Evolutionary conservation across 2,113 vertebrate genomes (phyloP).

Genomic region (Mesoclemmys tuberculata): DNA sequence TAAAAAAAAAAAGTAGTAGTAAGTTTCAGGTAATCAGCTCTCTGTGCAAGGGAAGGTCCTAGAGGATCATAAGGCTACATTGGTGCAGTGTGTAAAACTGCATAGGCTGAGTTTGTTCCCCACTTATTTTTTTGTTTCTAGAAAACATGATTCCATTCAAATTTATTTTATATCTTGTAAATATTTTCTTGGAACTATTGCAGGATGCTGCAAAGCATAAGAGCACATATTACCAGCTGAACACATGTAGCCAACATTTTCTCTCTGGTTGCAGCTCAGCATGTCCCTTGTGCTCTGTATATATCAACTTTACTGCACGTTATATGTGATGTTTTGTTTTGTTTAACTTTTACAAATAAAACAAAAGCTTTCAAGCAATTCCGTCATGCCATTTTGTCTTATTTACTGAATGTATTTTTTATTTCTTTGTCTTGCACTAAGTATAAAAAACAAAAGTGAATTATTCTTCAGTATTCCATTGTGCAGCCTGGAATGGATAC

Average conservation of each 20-base stretch:
- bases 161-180: constrained; percentile 60
- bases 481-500: neutral
- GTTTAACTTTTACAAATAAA: constrained; percentile 30
- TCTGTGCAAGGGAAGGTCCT: constrained; percentile 76
- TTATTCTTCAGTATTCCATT: neutral
- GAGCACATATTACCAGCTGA: constrained; percentile 47
- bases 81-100: constrained; percentile 71
- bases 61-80: constrained; percentile 83
- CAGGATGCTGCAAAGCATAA: constrained; percentile 26
- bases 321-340: neutral
- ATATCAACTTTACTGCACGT: constrained; percentile 35
- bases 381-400: neutral
- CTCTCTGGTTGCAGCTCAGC: constrained; percentile 26
- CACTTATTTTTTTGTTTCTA: constrained; percentile 23
- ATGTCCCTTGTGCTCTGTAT: constrained; percentile 14
- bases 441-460: constrained; percentile 16
- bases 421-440: constrained; percentile 11
- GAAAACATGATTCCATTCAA: neutral
- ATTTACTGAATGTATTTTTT: neutral
- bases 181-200: constrained; percentile 62
- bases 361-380: constrained; percentile 10
- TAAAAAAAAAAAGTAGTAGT: neutral
- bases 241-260: constrained; percentile 50
- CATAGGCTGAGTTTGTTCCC: neutral
- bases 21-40: constrained; percentile 42